Conservation (phyloP, 2,797 vertebrate genomes). For the Podarcis siculus region DNA sequence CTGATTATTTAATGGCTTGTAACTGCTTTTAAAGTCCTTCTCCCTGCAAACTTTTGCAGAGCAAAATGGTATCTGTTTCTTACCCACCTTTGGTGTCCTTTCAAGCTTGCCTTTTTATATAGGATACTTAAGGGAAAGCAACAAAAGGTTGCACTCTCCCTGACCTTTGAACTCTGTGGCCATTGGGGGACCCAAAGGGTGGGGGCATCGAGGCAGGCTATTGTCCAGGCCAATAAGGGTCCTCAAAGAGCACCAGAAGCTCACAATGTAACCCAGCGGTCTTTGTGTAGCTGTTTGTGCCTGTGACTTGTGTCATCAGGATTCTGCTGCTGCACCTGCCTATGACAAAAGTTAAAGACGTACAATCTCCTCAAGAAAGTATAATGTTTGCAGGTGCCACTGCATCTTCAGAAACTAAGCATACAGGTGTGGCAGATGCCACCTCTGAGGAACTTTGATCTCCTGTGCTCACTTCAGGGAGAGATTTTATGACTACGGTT, state of each 20-base stretch:
- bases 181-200: constrained; percentile 72
- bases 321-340: constrained; percentile 56
- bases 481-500: no score
- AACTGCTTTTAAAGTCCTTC: neutral
- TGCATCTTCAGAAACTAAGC: constrained; percentile 43
- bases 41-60: constrained; percentile 2
- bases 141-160: constrained; percentile 74
- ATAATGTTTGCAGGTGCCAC: constrained; percentile 29
- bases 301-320: constrained; percentile 63
- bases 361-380: neutral
- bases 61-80: constrained; percentile 32
- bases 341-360: neutral
- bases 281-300: constrained; percentile 71
- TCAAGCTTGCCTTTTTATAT: constrained; percentile 41
- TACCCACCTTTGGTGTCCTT: constrained; percentile 58
- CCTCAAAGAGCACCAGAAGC: constrained; percentile 72
- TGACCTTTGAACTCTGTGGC: constrained; percentile 74
- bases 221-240: constrained; percentile 73
- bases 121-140: constrained; percentile 57
- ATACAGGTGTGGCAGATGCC: neutral
- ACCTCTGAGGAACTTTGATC: neutral
- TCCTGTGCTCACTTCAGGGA: neutral
- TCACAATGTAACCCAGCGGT: constrained; percentile 72
- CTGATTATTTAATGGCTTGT: neutral
- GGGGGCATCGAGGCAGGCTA: constrained; percentile 71